Percentiles rank a stretch among this genome's conserved stretches.
Evolutionary conservation across 2,888 invertebrate species (phyloP).

Genomic region (Rotaria socialis): DNA sequence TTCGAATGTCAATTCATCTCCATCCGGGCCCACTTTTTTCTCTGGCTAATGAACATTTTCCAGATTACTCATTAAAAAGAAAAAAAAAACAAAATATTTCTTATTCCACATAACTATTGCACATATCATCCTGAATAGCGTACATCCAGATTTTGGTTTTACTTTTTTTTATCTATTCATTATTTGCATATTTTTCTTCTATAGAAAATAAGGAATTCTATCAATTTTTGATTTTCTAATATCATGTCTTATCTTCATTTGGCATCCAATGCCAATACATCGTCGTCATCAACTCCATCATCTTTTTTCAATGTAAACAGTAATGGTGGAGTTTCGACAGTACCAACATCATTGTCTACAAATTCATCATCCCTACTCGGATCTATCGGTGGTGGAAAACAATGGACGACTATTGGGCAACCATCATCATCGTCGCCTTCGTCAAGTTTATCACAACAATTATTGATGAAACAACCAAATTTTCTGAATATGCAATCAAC

Average conservation of each 20-base stretch:
- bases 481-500: background rate
- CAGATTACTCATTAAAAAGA: background rate
- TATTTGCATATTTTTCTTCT: background rate
- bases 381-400: background rate
- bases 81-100: background rate
- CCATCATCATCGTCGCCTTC: background rate
- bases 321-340: conserved; percentile 5
- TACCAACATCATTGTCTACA: background rate
- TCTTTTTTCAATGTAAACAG: background rate
- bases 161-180: no score
- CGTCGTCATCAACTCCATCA: background rate
- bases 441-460: background rate
- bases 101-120: background rate
- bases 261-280: background rate
- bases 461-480: conserved; percentile 5
- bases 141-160: no score
- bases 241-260: conserved; percentile 5
- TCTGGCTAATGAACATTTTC: background rate
- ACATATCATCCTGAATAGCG: no score
- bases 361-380: background rate
- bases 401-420: background rate
- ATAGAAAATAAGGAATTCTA: background rate
- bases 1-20: conserved; percentile 18
- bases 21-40: background rate
- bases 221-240: background rate